Evolutionary conservation across 2,113 vertebrate species (phyloP).

Genomic region (Triplophysa dalaica): DNA sequence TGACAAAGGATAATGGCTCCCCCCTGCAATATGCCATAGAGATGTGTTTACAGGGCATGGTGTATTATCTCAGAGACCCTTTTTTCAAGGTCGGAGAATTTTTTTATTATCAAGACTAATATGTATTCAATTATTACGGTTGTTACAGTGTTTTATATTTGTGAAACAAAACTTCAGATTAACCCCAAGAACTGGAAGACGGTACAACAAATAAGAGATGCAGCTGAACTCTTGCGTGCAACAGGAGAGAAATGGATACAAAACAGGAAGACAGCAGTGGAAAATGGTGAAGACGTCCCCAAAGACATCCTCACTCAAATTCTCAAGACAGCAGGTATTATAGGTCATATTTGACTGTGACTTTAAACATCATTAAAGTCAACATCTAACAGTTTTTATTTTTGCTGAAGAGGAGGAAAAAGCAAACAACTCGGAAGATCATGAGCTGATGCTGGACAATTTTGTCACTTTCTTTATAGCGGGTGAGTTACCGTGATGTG

Average conservation of each 20-base stretch:
- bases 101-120: neutral
- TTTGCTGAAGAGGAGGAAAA: slow-evolving; percentile 73
- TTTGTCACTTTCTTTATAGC: slow-evolving; percentile 92
- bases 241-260: slow-evolving; percentile 82
- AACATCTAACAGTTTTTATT: neutral
- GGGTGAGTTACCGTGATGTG: slow-evolving; percentile 67
- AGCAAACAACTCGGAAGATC: slow-evolving; percentile 69
- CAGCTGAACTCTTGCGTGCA: slow-evolving; percentile 75
- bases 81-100: slow-evolving; percentile 65
- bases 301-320: slow-evolving; percentile 89
- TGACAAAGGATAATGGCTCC: slow-evolving; percentile 63
- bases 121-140: neutral
- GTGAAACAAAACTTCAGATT: slow-evolving; percentile 57
- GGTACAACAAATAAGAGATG: slow-evolving; percentile 75
- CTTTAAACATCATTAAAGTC: neutral
- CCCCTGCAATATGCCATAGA: slow-evolving; percentile 79
- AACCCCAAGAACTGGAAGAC: slow-evolving; percentile 74
- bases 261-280: slow-evolving; percentile 74
- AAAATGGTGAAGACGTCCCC: slow-evolving; percentile 73
- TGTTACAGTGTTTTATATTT: neutral
- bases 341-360: neutral
- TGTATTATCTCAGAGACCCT: slow-evolving; percentile 54
- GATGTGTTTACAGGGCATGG: slow-evolving; percentile 76
- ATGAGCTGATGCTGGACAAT: slow-evolving; percentile 88
- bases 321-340: slow-evolving; percentile 74